These are phyloP conservation scores for Triplophysa rosa DNA, from an alignment of 2,113 vertebrate species.

Conservation along the genomic window DNA sequence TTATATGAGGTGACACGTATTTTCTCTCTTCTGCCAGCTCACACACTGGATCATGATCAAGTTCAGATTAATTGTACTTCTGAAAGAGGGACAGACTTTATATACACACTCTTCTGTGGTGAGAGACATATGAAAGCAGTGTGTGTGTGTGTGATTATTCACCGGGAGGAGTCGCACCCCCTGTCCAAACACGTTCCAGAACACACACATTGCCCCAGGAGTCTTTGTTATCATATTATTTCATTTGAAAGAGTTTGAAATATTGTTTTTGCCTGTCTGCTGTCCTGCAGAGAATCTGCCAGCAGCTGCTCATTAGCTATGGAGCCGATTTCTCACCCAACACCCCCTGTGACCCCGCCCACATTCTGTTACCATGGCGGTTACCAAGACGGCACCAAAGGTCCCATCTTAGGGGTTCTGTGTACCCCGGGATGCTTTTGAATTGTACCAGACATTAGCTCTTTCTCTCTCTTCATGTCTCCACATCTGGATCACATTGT, in stretches of 20 bases:
- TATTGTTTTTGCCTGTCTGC: conserved; percentile 40
- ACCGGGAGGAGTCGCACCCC: conserved; percentile 25
- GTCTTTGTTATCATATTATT: conserved; percentile 57
- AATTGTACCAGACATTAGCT: conserved; percentile 25
- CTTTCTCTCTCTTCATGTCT: conserved; percentile 15
- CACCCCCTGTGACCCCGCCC: conserved; percentile 41
- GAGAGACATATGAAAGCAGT: conserved; percentile 40
- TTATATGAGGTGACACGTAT: background rate
- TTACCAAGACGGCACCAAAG: conserved; percentile 45
- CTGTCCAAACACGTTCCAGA: conserved; percentile 52
- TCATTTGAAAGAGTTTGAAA: conserved; percentile 49
- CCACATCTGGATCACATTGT: conserved; percentile 39
- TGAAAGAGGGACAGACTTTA: conserved; percentile 23
- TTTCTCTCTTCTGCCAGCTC: conserved; percentile 4
- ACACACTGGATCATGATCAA: conserved; percentile 31
- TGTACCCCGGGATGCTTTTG: conserved; percentile 38
- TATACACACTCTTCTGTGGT: conserved; percentile 12
- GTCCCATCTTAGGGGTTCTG: conserved; percentile 39
- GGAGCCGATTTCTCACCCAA: conserved; percentile 27
- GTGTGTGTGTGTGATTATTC: conserved; percentile 32
- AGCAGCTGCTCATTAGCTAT: conserved; percentile 48
- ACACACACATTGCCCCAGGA: conserved; percentile 52
- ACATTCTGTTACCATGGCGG: conserved; percentile 53
- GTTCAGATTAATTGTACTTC: conserved; percentile 39
- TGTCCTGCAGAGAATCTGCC: conserved; percentile 46